Percentiles rank a stretch among this genome's conserved stretches.
phyloP scores from a whole-genome alignment of 2,797 vertebrate genomes.

The Chloroceryle inda region DNA sequence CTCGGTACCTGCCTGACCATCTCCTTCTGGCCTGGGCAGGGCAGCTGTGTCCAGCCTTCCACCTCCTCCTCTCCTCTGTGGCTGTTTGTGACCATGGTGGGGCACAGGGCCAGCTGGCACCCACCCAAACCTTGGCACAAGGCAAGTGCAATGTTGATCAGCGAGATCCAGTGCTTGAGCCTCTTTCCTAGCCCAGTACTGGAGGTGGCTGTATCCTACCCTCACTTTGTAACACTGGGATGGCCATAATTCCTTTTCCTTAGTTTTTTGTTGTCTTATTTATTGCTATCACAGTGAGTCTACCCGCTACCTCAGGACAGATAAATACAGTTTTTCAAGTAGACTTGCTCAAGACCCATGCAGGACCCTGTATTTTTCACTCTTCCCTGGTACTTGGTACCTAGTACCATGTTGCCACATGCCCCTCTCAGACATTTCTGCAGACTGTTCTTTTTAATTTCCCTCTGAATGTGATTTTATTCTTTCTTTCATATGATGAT shows the following conservation, averaged over 20 bases:
- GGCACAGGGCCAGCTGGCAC: neutral
- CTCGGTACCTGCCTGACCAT: neutral
- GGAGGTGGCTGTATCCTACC: neutral
- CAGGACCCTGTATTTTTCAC: neutral
- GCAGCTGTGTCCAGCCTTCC: neutral
- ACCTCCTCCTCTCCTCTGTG: neutral
- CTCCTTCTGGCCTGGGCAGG: neutral
- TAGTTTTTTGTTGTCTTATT: neutral
- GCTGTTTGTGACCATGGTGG: rapidly evolving
- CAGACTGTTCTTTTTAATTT: neutral
- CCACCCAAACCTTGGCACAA: neutral
- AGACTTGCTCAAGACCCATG: neutral
- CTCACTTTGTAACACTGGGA: neutral
- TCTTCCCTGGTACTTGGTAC: neutral
- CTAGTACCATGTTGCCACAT: neutral
- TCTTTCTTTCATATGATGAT: neutral
- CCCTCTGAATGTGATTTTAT: neutral
- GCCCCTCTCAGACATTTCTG: neutral
- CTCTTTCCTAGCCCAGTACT: rapidly evolving
- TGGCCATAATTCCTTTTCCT: neutral
- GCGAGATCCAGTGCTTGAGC: neutral
- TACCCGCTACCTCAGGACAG: neutral
- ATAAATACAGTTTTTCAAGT: neutral
- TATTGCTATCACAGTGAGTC: neutral
- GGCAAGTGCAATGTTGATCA: rapidly evolving